Evolutionary conservation across 2,888 invertebrate genomes (phyloP), one percentile per base, ranked within the genome.

Genomic region (Tipula lateralis): DNA sequence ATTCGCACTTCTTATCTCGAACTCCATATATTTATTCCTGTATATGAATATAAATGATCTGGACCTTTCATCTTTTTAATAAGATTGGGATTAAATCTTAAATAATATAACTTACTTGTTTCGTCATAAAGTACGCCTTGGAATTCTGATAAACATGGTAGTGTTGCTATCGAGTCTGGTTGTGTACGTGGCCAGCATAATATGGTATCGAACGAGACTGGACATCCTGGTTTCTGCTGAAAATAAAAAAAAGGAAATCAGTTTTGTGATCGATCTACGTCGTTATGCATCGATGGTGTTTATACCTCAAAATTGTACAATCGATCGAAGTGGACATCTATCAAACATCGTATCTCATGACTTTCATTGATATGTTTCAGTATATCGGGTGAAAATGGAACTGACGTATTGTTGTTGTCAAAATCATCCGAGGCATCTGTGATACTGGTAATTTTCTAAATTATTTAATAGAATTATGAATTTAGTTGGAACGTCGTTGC

Each of bases 111-210:
- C 96, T 96, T 91, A 97, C 97, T 94, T 88, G 94, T 93, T 86
- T 93, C 93, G 88, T 97, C 96, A 88, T 96, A 96, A 86, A 92
- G 92, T 85, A 96, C 93, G 85, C 95, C 95, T 87, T 94, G 92
- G 85, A 97, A 91, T 87, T 96, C 94, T 83, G 93, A 93, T 88
- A 97, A 95, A 89, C 97, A 97, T 83, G 94, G 93, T 86, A 96
- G 92, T 30, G 93, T 91, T 0, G 95, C 95, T 84, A 93, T 89
- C 0, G 93, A 92, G 86, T 94, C 94, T 86, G 93, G 92, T 0
- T 92, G 91, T 1, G 96, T 96, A 1, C 94, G 92, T 12, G 96
- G 96, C 97, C 97, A 97, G 89, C 97, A 97, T 39, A 96, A 91
- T 85, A 96, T 91, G 2, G 93, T 92, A 88, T 97, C 96, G 91